phyloP scores from a whole-genome alignment of 2,888 invertebrate genomes.

The Drosophila phalerata region DNA sequence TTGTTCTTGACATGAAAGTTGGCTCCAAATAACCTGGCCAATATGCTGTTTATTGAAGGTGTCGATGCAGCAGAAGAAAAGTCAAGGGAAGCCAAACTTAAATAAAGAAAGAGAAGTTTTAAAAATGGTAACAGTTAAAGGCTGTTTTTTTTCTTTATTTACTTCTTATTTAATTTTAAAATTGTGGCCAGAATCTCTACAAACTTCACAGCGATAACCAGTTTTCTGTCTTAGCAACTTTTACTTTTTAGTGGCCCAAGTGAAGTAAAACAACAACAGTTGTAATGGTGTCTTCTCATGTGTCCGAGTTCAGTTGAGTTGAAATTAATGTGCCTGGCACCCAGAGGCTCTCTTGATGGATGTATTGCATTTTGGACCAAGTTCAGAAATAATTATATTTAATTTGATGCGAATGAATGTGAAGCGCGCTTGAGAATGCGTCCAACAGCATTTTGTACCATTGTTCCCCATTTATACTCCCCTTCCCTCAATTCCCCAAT shows the following conservation, averaged over 20 bases:
- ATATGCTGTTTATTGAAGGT: constrained; percentile 1
- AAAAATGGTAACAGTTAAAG: neutral
- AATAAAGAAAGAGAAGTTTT: neutral
- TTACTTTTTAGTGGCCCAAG: constrained; percentile 55
- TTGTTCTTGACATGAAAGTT: constrained; percentile 53
- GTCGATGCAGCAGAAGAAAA: neutral
- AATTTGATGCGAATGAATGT: constrained; percentile 74
- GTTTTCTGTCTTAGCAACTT: constrained; percentile 55
- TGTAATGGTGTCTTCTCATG: constrained; percentile 24
- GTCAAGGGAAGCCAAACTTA: neutral
- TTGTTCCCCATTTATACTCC: neutral
- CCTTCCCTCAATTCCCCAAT: neutral
- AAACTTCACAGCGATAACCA: constrained; percentile 32
- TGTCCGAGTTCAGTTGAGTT: constrained; percentile 1
- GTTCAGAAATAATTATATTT: constrained; percentile 72
- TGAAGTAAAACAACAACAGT: constrained; percentile 34
- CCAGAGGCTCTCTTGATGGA: constrained; percentile 46
- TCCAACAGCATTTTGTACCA: constrained; percentile 50
- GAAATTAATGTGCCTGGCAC: constrained; percentile 24
- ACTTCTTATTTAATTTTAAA: neutral
- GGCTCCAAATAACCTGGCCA: constrained; percentile 6
- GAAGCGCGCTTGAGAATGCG: constrained; percentile 48
- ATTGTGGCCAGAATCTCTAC: constrained; percentile 14
- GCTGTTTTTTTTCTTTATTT: neutral
- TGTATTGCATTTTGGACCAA: constrained; percentile 52